Percentiles rank a stretch among this genome's conserved stretches.
These are phyloP conservation scores for Pteruthius melanotis DNA, from an alignment of 2,113 vertebrate species.

Conservation along the genomic window DNA sequence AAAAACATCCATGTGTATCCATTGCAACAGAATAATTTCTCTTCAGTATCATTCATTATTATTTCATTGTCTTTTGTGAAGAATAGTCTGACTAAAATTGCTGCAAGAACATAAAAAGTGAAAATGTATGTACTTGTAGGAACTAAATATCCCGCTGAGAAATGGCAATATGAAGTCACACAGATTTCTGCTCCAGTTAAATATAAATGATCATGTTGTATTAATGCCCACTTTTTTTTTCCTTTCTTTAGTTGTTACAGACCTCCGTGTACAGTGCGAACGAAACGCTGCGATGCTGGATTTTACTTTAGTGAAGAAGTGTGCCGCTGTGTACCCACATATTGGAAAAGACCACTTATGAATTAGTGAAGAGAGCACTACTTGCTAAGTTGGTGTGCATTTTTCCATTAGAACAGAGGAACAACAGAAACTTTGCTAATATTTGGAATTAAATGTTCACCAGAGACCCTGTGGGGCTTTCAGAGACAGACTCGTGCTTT, in stretches of 20 bases:
- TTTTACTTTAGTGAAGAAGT: conserved; percentile 93
- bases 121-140: background rate
- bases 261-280: conserved; percentile 83
- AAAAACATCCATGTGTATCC: background rate
- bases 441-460: conserved; percentile 64
- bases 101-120: background rate
- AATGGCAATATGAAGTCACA: background rate
- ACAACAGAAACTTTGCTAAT: conserved; percentile 37
- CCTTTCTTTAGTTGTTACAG: conserved; percentile 81
- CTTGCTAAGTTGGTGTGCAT: background rate
- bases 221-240: background rate
- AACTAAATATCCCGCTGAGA: background rate
- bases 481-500: conserved; percentile 45
- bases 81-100: background rate
- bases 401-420: conserved; percentile 37
- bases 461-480: conserved; percentile 58
- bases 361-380: conserved; percentile 53
- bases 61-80: background rate
- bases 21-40: background rate
- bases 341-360: conserved; percentile 85
- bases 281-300: conserved; percentile 82
- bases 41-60: background rate
- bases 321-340: conserved; percentile 91
- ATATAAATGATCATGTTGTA: background rate
- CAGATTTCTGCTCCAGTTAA: background rate